Conservation (phyloP, 2,888 invertebrate genomes). For the Ypsolopha scabrella region DNA sequence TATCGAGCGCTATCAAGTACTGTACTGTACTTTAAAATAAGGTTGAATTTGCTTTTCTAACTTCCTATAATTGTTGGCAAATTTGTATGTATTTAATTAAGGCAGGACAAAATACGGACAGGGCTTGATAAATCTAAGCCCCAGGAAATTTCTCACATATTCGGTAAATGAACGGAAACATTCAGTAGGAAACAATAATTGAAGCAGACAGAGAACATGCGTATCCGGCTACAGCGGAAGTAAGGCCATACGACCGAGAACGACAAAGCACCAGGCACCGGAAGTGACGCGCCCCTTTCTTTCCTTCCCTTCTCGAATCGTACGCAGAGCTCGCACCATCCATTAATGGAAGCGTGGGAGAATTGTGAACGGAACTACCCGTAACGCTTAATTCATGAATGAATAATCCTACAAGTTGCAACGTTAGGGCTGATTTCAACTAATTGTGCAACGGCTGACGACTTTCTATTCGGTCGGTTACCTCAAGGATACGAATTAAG, state of each 20-base stretch:
- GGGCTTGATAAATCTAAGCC: too few relatives aligned
- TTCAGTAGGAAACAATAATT: constrained; percentile 63
- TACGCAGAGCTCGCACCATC: constrained; percentile 13
- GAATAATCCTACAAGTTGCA: constrained; percentile 37
- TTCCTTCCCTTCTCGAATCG: constrained; percentile 30
- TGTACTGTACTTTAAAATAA: too few relatives aligned
- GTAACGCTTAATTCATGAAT: constrained; percentile 51
- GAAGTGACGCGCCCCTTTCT: constrained; percentile 64
- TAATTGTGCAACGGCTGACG: constrained; percentile 29
- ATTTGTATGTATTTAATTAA: too few relatives aligned
- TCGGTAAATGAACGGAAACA: constrained; percentile 34
- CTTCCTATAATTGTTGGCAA: too few relatives aligned
- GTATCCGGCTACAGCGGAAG: constrained; percentile 58
- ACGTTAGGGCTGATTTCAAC: constrained; percentile 29
- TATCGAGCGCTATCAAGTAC: too few relatives aligned
- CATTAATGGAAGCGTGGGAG: constrained; percentile 58
- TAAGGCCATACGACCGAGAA: constrained; percentile 44
- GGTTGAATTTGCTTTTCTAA: too few relatives aligned
- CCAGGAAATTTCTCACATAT: constrained; percentile 2
- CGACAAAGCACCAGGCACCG: constrained; percentile 22
- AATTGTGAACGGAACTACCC: constrained; percentile 38
- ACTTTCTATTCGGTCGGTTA: constrained; percentile 11
- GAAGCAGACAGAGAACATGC: constrained; percentile 51
- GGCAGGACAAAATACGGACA: too few relatives aligned
- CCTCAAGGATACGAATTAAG: constrained; percentile 9